These are phyloP conservation scores for Danionella dracula DNA, from an alignment of 2,797 vertebrate species.

Conservation along the genomic window DNA sequence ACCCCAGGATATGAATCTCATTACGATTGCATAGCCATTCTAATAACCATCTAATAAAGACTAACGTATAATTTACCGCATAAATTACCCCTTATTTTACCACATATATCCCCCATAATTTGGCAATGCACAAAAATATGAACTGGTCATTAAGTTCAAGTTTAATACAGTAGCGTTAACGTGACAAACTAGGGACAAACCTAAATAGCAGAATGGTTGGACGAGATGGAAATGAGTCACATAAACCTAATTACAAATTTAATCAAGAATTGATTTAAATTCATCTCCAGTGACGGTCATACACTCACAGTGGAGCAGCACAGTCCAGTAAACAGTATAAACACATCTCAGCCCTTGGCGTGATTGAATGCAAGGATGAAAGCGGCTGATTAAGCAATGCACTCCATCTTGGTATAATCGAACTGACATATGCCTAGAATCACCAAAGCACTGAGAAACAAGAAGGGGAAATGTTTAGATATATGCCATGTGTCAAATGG, in stretches of 20 bases:
- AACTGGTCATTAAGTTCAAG: too few relatives aligned
- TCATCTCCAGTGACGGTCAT: constrained; percentile 62
- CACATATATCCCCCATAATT: too few relatives aligned
- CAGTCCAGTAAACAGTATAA: constrained; percentile 66
- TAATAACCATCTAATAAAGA: too few relatives aligned
- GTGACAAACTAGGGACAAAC: too few relatives aligned
- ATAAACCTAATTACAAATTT: constrained; percentile 65
- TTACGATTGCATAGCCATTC: too few relatives aligned
- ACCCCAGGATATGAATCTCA: too few relatives aligned
- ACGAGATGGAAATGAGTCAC: constrained; percentile 45
- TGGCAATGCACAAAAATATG: too few relatives aligned
- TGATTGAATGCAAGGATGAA: constrained; percentile 30
- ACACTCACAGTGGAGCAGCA: constrained; percentile 57
- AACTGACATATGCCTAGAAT: constrained; percentile 53
- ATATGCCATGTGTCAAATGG: constrained; percentile 16
- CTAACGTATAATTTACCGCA: too few relatives aligned
- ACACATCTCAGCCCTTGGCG: constrained; percentile 52
- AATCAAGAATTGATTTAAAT: constrained; percentile 68
- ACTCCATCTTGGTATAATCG: constrained; percentile 55
- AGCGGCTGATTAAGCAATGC: constrained; percentile 50
- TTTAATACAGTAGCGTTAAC: too few relatives aligned
- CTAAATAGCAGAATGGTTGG: too few relatives aligned
- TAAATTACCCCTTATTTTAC: too few relatives aligned
- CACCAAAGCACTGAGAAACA: constrained; percentile 40
- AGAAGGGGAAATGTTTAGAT: background rate